phyloP scores from a whole-genome alignment of 2,797 vertebrate genomes.

The Graptemys geographica region DNA sequence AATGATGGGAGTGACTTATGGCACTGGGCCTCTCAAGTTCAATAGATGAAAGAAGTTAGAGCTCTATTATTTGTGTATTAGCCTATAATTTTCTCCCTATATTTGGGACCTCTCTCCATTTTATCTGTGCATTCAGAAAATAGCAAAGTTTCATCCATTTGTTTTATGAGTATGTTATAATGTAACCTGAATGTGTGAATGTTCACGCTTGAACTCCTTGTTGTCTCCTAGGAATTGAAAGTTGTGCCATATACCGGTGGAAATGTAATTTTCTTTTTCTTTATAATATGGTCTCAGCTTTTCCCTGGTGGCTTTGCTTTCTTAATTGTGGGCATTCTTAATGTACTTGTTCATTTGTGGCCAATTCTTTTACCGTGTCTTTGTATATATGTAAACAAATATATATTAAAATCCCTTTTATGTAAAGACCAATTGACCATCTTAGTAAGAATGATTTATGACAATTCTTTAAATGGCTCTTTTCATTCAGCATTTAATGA shows the following conservation, averaged over 20 bases:
- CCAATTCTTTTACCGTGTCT: background rate
- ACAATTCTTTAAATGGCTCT: background rate
- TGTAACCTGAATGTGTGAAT: background rate
- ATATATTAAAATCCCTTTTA: background rate
- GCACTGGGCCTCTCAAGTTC: background rate
- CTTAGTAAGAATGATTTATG: background rate
- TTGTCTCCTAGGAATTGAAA: background rate
- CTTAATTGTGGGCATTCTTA: background rate
- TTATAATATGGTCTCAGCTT: background rate
- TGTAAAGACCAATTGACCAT: background rate
- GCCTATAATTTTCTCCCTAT: background rate
- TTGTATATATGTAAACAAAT: background rate
- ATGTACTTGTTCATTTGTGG: background rate
- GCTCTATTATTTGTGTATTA: background rate
- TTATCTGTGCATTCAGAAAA: background rate
- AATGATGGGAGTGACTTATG: background rate
- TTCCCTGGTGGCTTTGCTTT: background rate
- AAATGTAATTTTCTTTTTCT: background rate
- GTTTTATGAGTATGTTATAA: fast-evolving
- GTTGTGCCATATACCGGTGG: background rate
- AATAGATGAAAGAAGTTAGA: background rate
- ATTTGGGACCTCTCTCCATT: background rate
- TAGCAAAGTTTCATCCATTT: background rate
- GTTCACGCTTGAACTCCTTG: background rate
- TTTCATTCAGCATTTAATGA: background rate